Evolutionary conservation across 1,140 invertebrate species (phyloP), one percentile per base, ranked within the genome.

Genomic region (Aricia agestis): DNA sequence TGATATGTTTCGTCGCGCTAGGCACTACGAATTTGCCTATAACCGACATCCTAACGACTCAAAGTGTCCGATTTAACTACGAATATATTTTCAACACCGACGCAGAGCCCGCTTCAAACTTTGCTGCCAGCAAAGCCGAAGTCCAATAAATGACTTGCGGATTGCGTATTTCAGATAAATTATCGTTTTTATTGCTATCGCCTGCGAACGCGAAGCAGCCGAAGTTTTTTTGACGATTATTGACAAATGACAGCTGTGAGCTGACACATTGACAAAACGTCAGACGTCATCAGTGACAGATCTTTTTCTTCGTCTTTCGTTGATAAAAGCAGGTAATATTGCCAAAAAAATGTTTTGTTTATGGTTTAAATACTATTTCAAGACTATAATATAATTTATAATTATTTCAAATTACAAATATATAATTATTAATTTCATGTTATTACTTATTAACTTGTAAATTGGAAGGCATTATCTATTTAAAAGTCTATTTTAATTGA

Each of bases 1-100:
- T 72, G 61, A 88, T 83, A 67, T 77, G 75, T 17, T 74, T 78
- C 9, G 83, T 77, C 66, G 86, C 78, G 70, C 80, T 80, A 66
- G 89, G 87, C 36, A 86, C 75, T 71, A 81, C 71, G 67, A 86
- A 73, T 83, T 89, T 89, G 68, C 86, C 80, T 69, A 90, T 84
- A 42, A 82, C 84, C 69, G 87, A 89, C 89, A 91, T 90, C 74
- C 74, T 81, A 67, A 72, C 59, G 9, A 42, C 31, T 68, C 6
- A 25, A 71, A 57, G 17, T 13, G 17, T 67, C 25, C 59, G n/a
- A 59, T 19, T 6, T 59, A 59, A 59, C 15, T 63, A 19, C 52
- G 17, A 63, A 45, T 45, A 68, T 68, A 52, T 68, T 18, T 57
- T 36, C 5, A 36, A 52, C 42, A 68, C 45, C 6, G 45, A 52